Evolutionary conservation across 2,888 invertebrate genomes (phyloP).

Genomic region (Acrobasis consociella): DNA sequence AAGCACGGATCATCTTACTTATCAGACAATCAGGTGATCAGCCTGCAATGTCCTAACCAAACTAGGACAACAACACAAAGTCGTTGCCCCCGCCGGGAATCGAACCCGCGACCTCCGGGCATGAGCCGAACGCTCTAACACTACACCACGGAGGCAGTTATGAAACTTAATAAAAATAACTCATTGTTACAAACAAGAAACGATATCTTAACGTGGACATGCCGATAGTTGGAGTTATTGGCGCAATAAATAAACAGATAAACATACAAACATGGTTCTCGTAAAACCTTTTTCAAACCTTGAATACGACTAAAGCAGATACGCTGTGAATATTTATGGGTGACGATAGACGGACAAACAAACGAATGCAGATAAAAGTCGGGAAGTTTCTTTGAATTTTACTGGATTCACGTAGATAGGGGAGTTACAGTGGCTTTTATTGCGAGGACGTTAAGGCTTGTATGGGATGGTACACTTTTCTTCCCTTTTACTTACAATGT

Average conservation of each 20-base stretch:
- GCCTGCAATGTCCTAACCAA: no score
- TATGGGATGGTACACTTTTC: background rate
- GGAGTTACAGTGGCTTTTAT: conserved; percentile 5
- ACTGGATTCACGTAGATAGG: conserved; percentile 7
- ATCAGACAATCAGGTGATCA: no score
- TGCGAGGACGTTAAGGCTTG: background rate
- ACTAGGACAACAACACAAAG: no score
- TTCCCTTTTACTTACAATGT: background rate
- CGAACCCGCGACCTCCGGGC: no score
- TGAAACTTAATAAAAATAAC: no score
- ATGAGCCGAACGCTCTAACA: no score
- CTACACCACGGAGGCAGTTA: no score
- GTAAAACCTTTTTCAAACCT: conserved; percentile 35
- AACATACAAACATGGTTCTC: conserved; percentile 36
- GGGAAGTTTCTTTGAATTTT: conserved; percentile 13
- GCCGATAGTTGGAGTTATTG: conserved; percentile 37
- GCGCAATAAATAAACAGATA: conserved; percentile 42
- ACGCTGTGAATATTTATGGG: conserved; percentile 33
- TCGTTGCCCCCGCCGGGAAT: no score
- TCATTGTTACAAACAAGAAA: conserved; percentile 11
- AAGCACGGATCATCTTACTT: no score
- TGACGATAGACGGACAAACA: conserved; percentile 29
- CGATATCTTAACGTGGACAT: conserved; percentile 22
- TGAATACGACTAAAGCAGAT: conserved; percentile 33
- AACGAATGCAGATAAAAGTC: conserved; percentile 24